Percentiles rank a stretch among this genome's conserved stretches.
Evolutionary conservation across 2,113 vertebrate genomes (phyloP).

Genomic region (Corythaeola cristata): DNA sequence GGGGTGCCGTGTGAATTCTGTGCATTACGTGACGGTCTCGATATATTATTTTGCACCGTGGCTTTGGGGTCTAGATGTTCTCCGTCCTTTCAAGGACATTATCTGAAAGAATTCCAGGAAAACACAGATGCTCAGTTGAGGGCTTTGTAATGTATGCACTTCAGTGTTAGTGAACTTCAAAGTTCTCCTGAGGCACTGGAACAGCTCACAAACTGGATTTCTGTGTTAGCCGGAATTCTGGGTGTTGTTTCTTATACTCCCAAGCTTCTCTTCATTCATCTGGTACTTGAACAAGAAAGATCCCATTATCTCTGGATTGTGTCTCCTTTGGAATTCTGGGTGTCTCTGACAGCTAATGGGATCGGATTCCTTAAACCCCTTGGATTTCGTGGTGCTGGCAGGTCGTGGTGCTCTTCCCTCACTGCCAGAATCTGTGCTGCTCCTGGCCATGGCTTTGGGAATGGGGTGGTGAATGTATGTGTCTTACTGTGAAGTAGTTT

Average conservation of each 20-base stretch:
- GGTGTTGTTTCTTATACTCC: background rate
- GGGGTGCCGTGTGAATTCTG: background rate
- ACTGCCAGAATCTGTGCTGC: slow-evolving; percentile 45
- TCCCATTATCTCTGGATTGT: slow-evolving; percentile 22
- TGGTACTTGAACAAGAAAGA: slow-evolving; percentile 39
- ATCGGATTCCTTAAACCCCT: slow-evolving; percentile 12
- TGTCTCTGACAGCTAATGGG: slow-evolving; percentile 39
- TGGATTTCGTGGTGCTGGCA: slow-evolving; percentile 13
- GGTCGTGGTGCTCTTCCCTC: slow-evolving; percentile 14
- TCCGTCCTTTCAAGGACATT: background rate
- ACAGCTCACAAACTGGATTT: slow-evolving; percentile 7
- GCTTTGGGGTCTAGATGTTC: slow-evolving; percentile 9
- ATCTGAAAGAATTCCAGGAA: background rate
- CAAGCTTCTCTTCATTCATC: background rate
- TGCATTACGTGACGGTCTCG: background rate
- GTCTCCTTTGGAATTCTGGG: slow-evolving; percentile 32
- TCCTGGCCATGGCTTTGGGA: slow-evolving; percentile 34
- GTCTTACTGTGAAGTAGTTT: slow-evolving; percentile 16
- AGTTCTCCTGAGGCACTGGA: background rate
- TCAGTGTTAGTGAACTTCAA: background rate
- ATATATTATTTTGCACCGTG: background rate
- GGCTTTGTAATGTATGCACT: background rate
- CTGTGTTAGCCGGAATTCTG: slow-evolving; percentile 50
- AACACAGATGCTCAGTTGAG: slow-evolving; percentile 34
- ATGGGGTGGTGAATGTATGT: background rate